These are phyloP conservation scores for Zaprionus ghesquierei DNA, from an alignment of 1,140 invertebrate species.

Conservation along the genomic window DNA sequence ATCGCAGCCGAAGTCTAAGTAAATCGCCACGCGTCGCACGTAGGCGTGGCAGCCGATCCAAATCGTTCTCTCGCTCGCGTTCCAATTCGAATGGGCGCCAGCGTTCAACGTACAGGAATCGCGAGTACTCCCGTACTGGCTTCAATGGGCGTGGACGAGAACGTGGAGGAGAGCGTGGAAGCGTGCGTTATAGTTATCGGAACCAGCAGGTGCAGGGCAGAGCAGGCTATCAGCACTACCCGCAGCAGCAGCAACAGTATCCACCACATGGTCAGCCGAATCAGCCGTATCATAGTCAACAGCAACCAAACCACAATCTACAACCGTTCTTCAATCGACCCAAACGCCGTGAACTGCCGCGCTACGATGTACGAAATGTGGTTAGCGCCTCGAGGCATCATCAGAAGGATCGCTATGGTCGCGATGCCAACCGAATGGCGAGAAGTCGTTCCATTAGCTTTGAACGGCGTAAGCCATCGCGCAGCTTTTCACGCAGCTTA, in stretches of 20 bases:
- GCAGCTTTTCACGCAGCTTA: constrained; percentile 55
- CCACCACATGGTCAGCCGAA: constrained; percentile 5
- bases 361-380: constrained; percentile 91
- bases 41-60: constrained; percentile 52
- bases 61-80: constrained; percentile 51
- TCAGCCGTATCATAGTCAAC: constrained; percentile 30
- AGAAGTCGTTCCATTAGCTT: constrained; percentile 71
- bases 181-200: constrained; percentile 49
- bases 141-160: constrained; percentile 20
- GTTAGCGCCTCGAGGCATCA: constrained; percentile 85
- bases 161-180: constrained; percentile 14
- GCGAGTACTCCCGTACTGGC: constrained; percentile 24
- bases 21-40: constrained; percentile 35
- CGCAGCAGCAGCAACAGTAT: constrained; percentile 14
- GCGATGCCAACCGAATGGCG: constrained; percentile 85
- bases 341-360: constrained; percentile 90
- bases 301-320: constrained; percentile 22
- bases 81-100: constrained; percentile 50
- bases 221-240: constrained; percentile 25
- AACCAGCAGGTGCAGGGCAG: constrained; percentile 56
- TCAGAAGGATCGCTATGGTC: constrained; percentile 91
- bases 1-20: constrained; percentile 40
- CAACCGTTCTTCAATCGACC: constrained; percentile 85
- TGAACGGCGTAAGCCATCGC: constrained; percentile 42
- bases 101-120: constrained; percentile 24